Percentiles rank a stretch among this genome's conserved stretches.
Evolutionary conservation across 2,113 vertebrate genomes (phyloP).

Genomic region (Cololabis saira): DNA sequence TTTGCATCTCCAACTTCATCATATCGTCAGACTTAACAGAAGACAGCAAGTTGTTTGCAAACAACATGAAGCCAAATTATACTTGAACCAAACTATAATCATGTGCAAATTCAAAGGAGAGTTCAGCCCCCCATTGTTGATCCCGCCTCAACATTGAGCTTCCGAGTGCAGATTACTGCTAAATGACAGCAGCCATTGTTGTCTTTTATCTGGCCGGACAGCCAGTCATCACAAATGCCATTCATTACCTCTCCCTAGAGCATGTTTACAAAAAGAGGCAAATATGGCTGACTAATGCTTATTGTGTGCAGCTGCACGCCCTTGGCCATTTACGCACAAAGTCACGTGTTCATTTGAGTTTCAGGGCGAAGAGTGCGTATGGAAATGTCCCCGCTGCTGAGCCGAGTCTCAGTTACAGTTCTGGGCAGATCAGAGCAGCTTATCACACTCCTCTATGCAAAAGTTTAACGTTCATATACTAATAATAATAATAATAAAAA

Average conservation of each 20-base stretch:
- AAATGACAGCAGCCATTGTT: neutral
- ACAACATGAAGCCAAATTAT: too few species aligned
- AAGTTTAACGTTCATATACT: too few species aligned
- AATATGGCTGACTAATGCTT: conserved; percentile 50
- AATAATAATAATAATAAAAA: too few species aligned
- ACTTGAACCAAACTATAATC: too few species aligned
- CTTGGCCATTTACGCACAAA: conserved; percentile 32
- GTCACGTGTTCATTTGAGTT: conserved; percentile 14
- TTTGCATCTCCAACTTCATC: too few species aligned
- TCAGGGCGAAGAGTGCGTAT: conserved; percentile 15
- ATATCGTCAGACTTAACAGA: neutral
- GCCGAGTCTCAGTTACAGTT: neutral
- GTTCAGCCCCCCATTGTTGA: neutral
- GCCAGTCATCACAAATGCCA: conserved; percentile 8
- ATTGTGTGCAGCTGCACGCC: conserved; percentile 29
- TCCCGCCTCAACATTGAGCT: neutral
- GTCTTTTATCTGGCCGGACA: neutral
- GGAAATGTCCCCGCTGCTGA: neutral
- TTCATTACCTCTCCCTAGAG: conserved; percentile 7
- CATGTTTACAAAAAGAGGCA: conserved; percentile 49
- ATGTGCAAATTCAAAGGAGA: too few species aligned
- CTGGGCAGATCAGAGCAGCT: too few species aligned
- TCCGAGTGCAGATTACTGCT: neutral
- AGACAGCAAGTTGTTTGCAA: neutral
- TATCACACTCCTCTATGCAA: too few species aligned